Percentiles rank a stretch among this genome's conserved stretches.
Evolutionary conservation across 30 jellyfish, hydroid and myxozoan genomes (phyloP).

Genomic region (Aurelia aurita): DNA sequence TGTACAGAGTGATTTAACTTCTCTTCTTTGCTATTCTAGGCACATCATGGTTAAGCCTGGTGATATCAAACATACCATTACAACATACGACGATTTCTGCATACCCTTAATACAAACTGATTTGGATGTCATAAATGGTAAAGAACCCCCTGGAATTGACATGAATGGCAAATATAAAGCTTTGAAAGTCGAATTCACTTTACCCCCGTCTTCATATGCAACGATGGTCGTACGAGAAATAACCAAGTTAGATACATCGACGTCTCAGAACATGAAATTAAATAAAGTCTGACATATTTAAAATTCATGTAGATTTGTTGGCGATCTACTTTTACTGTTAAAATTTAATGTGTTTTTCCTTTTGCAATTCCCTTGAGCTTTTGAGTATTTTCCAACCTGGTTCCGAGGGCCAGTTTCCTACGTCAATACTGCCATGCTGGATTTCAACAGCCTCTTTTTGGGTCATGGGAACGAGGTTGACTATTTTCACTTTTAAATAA

Average conservation of each 20-base stretch:
- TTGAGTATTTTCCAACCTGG: too few species aligned
- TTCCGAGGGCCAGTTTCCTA: too few species aligned
- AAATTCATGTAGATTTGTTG: too few species aligned
- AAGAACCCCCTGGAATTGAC: slow-evolving; percentile 6
- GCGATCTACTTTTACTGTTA: too few species aligned
- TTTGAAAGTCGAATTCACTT: slow-evolving; percentile 68
- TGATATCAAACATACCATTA: slow-evolving; percentile 32
- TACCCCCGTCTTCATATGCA: slow-evolving; percentile 97
- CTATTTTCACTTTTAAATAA: too few species aligned
- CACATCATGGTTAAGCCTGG: slow-evolving; percentile 78
- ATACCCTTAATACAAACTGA: slow-evolving; percentile 84
- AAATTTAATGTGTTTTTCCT: too few species aligned
- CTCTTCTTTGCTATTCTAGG: slow-evolving; percentile 20
- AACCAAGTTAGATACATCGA: slow-evolving; percentile 73
- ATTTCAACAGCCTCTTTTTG: too few species aligned
- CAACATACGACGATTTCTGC: slow-evolving; percentile 79
- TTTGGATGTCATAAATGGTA: slow-evolving; percentile 48
- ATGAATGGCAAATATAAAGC: slow-evolving; percentile 75
- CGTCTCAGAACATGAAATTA: slow-evolving; percentile 17
- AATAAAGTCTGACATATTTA: background rate
- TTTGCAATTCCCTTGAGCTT: too few species aligned
- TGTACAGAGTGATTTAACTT: too few species aligned
- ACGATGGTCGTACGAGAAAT: slow-evolving; percentile 94
- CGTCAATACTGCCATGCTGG: too few species aligned
- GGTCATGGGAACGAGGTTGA: too few species aligned